Conservation (phyloP, 1,140 invertebrate species). For the Ephestia elutella region DNA sequence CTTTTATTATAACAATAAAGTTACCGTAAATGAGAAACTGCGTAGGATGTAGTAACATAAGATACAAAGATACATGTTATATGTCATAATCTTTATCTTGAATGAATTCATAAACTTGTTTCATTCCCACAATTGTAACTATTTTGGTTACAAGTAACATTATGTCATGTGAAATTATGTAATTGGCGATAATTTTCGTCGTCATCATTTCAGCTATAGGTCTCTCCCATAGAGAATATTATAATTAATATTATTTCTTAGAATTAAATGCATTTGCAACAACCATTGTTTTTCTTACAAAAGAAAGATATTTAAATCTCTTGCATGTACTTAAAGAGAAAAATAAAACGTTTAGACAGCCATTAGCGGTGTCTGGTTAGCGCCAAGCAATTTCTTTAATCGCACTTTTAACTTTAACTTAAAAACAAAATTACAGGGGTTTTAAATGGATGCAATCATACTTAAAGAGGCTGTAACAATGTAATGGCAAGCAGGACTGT, state of each 20-base stretch:
- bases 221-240: too few relatives aligned
- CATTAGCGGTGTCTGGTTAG: neutral
- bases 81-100: neutral
- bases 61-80: neutral
- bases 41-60: neutral
- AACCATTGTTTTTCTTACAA: neutral
- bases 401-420: neutral
- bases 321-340: neutral
- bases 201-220: too few relatives aligned
- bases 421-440: neutral
- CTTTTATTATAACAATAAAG: too few relatives aligned
- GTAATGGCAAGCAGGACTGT: constrained; percentile 71
- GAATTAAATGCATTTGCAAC: neutral
- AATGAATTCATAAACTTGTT: neutral
- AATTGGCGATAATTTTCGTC: too few relatives aligned
- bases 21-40: neutral
- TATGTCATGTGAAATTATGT: too few relatives aligned
- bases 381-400: too few relatives aligned
- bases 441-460: constrained; percentile 24
- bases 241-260: too few relatives aligned
- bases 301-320: neutral
- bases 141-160: too few relatives aligned
- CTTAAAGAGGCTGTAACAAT: constrained; percentile 42
- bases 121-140: too few relatives aligned
- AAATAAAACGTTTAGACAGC: neutral